A percentile compares a stretch with the other conserved stretches of the same genome.
Conservation (phyloP, 2,797 vertebrate genomes). For the Sardinella longiceps region DNA sequence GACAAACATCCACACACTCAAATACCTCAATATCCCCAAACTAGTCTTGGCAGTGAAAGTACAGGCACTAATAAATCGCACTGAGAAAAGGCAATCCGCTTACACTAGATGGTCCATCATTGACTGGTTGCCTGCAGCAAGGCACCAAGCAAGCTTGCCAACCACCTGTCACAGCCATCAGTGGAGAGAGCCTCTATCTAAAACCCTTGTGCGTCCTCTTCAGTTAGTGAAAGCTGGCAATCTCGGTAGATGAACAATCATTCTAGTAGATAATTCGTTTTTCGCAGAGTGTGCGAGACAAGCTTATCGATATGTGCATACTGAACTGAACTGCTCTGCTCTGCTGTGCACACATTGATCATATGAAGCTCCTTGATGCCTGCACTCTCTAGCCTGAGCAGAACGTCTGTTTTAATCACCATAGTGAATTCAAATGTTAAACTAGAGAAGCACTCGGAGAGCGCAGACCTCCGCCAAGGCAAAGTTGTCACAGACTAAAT, state of each 20-base stretch:
- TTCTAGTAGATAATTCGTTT: background rate
- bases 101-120: background rate
- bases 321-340: background rate
- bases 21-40: background rate
- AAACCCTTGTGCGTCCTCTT: background rate
- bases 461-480: no score
- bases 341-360: background rate
- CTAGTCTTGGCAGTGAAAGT: background rate
- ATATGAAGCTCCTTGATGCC: background rate
- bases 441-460: no score
- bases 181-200: background rate
- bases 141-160: background rate
- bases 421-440: background rate
- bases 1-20: background rate
- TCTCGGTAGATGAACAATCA: background rate
- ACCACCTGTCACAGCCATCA: background rate
- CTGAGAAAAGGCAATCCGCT: background rate
- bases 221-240: background rate
- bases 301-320: background rate
- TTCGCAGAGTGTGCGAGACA: background rate
- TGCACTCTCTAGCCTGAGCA: background rate
- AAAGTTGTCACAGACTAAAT: no score
- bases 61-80: background rate
- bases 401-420: background rate
- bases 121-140: slow-evolving; percentile 1